phyloP scores from a whole-genome alignment of 2,113 vertebrate species.

The Procavia capensis region DNA sequence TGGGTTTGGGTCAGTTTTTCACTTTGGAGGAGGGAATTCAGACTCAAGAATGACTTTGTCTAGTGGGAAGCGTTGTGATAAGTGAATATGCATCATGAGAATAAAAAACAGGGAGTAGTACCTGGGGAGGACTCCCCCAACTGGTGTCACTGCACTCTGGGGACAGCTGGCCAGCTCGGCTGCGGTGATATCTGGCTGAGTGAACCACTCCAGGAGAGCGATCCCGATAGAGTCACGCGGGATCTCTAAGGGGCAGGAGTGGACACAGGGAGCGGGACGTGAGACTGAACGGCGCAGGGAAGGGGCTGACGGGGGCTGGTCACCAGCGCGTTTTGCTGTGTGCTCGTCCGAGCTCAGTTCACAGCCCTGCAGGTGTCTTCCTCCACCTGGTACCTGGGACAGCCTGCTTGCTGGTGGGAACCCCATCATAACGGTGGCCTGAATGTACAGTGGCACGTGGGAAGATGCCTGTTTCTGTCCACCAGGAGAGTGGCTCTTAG shows the following conservation, averaged over 20 bases:
- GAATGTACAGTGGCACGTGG: neutral
- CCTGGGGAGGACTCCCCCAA: neutral
- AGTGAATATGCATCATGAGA: neutral
- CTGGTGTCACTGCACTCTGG: neutral
- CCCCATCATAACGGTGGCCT: neutral
- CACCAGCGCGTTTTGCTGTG: neutral
- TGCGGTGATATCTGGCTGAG: neutral
- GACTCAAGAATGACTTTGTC: neutral
- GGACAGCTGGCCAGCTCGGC: too few relatives aligned
- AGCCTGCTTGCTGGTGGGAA: neutral
- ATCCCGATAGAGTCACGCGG: neutral
- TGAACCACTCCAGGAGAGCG: neutral
- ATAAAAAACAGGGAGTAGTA: neutral
- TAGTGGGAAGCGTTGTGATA: neutral
- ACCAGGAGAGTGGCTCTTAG: neutral
- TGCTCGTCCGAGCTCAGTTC: neutral
- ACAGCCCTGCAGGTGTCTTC: neutral
- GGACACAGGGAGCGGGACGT: too few relatives aligned
- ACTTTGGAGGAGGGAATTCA: constrained; percentile 11
- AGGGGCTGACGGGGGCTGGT: neutral
- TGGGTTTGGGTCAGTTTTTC: constrained; percentile 28
- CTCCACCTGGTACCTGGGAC: neutral
- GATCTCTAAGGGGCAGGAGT: too few relatives aligned
- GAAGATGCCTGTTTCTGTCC: neutral
- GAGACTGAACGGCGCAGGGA: neutral